Percentiles rank a stretch among this genome's conserved stretches.
Evolutionary conservation across 2,113 vertebrate genomes (phyloP).

Genomic region (Pachyramphus minor): DNA sequence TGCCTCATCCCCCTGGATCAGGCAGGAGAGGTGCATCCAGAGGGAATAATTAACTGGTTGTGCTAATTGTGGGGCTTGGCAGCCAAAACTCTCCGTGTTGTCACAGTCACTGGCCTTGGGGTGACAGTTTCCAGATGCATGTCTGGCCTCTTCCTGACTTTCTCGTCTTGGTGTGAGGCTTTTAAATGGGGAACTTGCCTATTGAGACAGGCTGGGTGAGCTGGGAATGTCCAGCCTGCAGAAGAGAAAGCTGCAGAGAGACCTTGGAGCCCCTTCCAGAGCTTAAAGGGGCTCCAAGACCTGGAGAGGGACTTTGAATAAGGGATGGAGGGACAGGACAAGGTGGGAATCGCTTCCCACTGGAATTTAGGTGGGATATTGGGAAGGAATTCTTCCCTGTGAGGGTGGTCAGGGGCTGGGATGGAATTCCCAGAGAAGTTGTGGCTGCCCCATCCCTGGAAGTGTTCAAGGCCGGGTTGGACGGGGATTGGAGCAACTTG

Average conservation of each 20-base stretch:
- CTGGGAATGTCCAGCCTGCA: background rate
- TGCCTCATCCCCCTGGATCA: background rate
- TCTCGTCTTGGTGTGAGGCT: rapidly evolving
- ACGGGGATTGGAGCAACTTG: background rate
- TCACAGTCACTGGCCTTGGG: background rate
- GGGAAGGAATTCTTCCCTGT: background rate
- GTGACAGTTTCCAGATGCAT: background rate
- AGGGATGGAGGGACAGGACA: background rate
- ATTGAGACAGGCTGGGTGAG: background rate
- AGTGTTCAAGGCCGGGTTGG: background rate
- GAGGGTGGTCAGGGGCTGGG: background rate
- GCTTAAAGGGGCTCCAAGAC: background rate
- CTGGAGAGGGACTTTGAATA: background rate
- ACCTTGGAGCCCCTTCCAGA: background rate
- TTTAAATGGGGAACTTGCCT: background rate
- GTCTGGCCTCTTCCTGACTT: rapidly evolving
- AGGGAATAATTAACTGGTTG: rapidly evolving
- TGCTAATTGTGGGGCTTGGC: rapidly evolving
- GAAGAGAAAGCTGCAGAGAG: background rate
- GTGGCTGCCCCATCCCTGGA: background rate
- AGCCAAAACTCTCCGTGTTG: background rate
- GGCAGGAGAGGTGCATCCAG: background rate
- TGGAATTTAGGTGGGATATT: background rate
- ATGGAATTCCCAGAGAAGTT: background rate
- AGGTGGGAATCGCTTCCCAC: background rate